phyloP scores from a whole-genome alignment of 2,888 invertebrate species.

The Tenthredo distinguenda region DNA sequence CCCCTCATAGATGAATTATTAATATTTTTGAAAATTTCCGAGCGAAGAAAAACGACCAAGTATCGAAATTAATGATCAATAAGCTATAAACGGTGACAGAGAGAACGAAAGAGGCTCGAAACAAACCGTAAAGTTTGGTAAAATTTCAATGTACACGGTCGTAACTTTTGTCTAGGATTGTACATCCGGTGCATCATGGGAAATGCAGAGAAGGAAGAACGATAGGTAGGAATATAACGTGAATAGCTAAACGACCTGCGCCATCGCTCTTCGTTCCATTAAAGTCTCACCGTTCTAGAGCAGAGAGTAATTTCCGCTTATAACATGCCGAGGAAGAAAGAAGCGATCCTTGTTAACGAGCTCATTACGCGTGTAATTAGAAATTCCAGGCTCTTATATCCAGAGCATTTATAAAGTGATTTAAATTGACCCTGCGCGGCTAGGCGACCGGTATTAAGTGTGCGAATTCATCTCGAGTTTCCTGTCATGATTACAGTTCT shows the following conservation, averaged over 20 bases:
- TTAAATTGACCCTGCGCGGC: slow-evolving; percentile 38
- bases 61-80: not conserved
- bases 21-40: not conserved
- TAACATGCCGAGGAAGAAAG: slow-evolving; percentile 31
- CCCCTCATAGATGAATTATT: not conserved
- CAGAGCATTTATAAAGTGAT: slow-evolving; percentile 44
- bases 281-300: slow-evolving; percentile 39
- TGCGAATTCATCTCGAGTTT: slow-evolving; percentile 24
- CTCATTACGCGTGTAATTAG: slow-evolving; percentile 61
- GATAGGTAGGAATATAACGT: slow-evolving; percentile 23
- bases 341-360: slow-evolving; percentile 59
- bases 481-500: not conserved
- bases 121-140: not conserved
- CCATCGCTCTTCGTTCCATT: slow-evolving; percentile 48
- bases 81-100: not conserved
- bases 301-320: slow-evolving; percentile 44
- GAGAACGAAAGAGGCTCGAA: not conserved
- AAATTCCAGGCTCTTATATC: slow-evolving; percentile 53
- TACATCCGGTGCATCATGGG: slow-evolving; percentile 51
- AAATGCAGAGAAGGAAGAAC: slow-evolving; percentile 44
- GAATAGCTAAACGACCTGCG: slow-evolving; percentile 41
- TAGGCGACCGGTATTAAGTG: slow-evolving; percentile 3
- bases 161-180: slow-evolving; percentile 41
- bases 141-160: not conserved
- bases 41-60: not conserved